Percentiles rank a stretch among this genome's conserved stretches.
phyloP scores from a whole-genome alignment of 2,113 vertebrate species.

The Cyanistes caeruleus region DNA sequence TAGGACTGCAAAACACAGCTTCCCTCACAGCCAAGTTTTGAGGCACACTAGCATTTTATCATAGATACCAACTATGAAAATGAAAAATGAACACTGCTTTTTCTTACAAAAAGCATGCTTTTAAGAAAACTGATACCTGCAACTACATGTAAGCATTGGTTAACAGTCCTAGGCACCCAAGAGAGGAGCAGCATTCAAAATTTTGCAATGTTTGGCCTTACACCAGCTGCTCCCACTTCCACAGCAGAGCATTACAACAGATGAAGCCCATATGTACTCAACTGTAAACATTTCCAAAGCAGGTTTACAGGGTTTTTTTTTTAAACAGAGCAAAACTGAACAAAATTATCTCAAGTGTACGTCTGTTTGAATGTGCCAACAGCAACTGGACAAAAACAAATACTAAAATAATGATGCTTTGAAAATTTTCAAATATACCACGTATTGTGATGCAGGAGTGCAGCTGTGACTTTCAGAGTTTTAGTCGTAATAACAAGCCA shows the following conservation, averaged over 20 bases:
- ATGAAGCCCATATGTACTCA: neutral
- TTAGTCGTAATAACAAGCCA: slow-evolving; percentile 74
- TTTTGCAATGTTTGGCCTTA: neutral
- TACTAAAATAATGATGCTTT: neutral
- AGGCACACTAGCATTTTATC: neutral
- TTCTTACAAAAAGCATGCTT: neutral
- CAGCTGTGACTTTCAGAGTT: neutral
- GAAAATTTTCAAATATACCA: neutral
- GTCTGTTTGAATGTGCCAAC: neutral
- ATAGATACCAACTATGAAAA: neutral
- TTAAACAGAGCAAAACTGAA: neutral
- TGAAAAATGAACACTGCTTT: neutral
- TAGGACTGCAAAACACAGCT: neutral
- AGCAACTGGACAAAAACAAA: neutral
- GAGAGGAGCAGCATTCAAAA: neutral
- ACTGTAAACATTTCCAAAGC: neutral
- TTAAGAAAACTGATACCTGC: neutral
- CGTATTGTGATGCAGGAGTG: neutral
- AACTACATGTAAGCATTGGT: neutral
- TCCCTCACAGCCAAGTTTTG: neutral
- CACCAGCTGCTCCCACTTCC: neutral
- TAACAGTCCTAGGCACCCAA: neutral
- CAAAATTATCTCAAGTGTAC: neutral
- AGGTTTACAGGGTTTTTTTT: neutral
- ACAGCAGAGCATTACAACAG: neutral